Evolutionary conservation across 2,888 invertebrate species (phyloP), one percentile per base, ranked within the genome.

Genomic region (Tachina fera): DNA sequence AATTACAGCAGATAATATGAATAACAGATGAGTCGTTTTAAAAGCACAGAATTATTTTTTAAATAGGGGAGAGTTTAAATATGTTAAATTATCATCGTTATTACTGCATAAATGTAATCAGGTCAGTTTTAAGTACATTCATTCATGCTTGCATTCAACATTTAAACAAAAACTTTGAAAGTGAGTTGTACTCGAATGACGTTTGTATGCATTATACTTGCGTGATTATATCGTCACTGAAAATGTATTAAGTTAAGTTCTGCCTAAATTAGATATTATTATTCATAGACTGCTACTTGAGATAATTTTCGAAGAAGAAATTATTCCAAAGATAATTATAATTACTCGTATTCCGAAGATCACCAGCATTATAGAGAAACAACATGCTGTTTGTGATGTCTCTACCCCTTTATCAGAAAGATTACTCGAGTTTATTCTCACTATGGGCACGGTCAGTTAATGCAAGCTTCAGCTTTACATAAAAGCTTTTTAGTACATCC

Each of bases 91-190:
- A 83, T 78, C 31, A 67, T 68, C 47, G 39, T 61, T 51, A 67
- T 71, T 58, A 63, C 58, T 43, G 49, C 58, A 47, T 31, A 16
- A 47, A 45, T 70, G 13, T 72, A 84, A 81, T 81, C 76, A 72
- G 84, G 84, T 84, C 80, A 81, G 61, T 14, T 53, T 63, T 72
- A 72, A 84, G 51, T 72, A 67, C 31, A 31, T 31, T 31, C 31
- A 31, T 31, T 31, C 6, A 77, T 71, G 31, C 19, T 80, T 45
- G 60, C 22, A 76, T 72, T 58, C 61, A 45, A 39, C 67, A 65
- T 16, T 19, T 11, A 70, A 14, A 58, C 9, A 67, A 53, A 53
- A 61, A 63, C 60, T 70, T 53, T 70, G n/a, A 58, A 49, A 58
- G 68, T 58, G 53, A 51, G 43, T 61, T 45, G 2, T 61, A 43